phyloP scores from a whole-genome alignment of 1,140 invertebrate genomes.

The Scaptomyza graminum region DNA sequence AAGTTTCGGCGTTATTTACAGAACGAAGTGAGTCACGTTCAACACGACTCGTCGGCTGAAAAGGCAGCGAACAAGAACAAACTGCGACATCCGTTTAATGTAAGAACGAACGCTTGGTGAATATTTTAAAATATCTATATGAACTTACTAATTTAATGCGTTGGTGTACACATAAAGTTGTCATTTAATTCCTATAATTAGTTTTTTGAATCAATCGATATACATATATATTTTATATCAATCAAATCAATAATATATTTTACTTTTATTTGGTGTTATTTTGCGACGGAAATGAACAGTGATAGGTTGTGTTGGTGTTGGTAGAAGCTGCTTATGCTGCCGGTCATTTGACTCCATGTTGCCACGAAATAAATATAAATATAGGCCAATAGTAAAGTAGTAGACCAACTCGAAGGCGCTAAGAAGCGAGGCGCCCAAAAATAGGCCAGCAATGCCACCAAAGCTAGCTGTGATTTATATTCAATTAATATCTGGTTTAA shows the following conservation, averaged over 20 bases:
- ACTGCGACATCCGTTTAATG: constrained; percentile 52
- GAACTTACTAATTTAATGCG: background rate
- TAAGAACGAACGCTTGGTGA: constrained; percentile 56
- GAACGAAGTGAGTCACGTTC: constrained; percentile 50
- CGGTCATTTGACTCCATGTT: background rate
- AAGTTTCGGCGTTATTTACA: constrained; percentile 43
- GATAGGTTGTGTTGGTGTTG: background rate
- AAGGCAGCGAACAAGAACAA: constrained; percentile 15
- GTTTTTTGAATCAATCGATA: too few relatives aligned
- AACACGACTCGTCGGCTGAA: background rate
- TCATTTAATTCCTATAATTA: too few relatives aligned
- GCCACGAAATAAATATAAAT: constrained; percentile 43
- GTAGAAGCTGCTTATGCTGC: background rate
- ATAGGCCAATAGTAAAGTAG: constrained; percentile 78
- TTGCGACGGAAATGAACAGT: constrained; percentile 50
- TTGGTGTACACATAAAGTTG: background rate
- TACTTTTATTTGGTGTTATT: constrained; percentile 56
- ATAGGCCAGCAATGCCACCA: constrained; percentile 83
- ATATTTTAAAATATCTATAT: constrained; percentile 15
- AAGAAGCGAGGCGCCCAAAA: constrained; percentile 82
- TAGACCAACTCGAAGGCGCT: constrained; percentile 82
- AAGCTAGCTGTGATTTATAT: constrained; percentile 63
- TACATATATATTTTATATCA: too few relatives aligned
- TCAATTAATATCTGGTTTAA: background rate
- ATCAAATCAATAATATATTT: constrained; percentile 25